Evolutionary conservation across 2,113 vertebrate genomes (phyloP).

Genomic region (Corythornis vintsioides): DNA sequence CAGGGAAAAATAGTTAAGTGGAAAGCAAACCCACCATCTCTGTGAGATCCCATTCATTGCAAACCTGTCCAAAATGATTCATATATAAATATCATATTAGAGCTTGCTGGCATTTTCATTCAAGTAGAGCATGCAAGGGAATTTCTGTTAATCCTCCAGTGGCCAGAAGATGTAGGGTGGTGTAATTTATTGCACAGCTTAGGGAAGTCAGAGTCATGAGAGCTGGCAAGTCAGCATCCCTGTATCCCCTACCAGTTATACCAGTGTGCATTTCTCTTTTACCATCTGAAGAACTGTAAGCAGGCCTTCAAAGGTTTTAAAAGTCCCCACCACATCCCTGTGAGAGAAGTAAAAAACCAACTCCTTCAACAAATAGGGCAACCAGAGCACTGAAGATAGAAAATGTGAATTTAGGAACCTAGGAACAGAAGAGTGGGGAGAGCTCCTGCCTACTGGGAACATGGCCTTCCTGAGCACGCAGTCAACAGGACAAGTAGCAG

Average conservation of each 20-base stretch:
- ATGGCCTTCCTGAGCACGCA: slow-evolving; percentile 24
- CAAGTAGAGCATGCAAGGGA: not conserved
- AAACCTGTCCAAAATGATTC: not conserved
- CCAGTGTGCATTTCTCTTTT: not conserved
- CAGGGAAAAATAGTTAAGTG: not conserved
- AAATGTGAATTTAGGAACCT: not conserved
- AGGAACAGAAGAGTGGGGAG: not conserved
- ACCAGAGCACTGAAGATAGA: not conserved
- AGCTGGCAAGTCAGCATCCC: not conserved
- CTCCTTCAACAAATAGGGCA: not conserved
- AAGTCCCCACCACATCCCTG: not conserved
- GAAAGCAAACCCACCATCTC: not conserved
- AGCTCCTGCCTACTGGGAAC: slow-evolving; percentile 8
- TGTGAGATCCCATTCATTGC: not conserved
- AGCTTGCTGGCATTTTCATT: not conserved
- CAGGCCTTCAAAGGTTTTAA: not conserved
- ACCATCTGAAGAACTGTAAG: not conserved
- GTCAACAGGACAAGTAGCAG: slow-evolving; percentile 55
- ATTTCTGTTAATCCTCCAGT: not conserved
- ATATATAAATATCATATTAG: not conserved
- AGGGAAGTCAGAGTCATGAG: not conserved
- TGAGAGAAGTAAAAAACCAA: not conserved
- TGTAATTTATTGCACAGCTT: not conserved
- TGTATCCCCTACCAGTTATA: not conserved
- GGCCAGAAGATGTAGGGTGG: not conserved